Conservation (phyloP, 2,113 vertebrate genomes). For the Petaurus breviceps region DNA sequence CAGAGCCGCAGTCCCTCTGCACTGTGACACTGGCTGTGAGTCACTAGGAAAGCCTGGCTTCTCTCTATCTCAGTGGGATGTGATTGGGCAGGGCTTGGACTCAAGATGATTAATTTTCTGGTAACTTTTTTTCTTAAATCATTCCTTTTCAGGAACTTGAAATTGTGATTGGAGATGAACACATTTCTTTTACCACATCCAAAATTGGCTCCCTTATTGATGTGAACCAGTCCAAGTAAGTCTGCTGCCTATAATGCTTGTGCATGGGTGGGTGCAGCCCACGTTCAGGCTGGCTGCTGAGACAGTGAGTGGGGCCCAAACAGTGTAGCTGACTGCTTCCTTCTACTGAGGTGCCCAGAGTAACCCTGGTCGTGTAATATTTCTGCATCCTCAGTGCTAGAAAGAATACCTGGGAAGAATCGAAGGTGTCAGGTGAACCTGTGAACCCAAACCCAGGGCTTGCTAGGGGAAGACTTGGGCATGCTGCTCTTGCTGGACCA, state of each 20-base stretch:
- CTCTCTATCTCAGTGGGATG: background rate
- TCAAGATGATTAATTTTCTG: background rate
- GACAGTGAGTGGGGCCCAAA: too few relatives aligned
- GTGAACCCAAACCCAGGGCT: too few relatives aligned
- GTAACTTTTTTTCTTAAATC: background rate
- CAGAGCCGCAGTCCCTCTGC: background rate
- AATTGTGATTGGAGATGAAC: constrained; percentile 99
- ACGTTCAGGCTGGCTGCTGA: too few relatives aligned
- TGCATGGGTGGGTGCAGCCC: too few relatives aligned
- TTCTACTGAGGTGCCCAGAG: too few relatives aligned
- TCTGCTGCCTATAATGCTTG: constrained; percentile 23
- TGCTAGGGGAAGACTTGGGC: too few relatives aligned
- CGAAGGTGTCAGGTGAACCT: too few relatives aligned
- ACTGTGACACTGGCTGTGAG: too few relatives aligned
- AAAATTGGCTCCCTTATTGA: constrained; percentile 99
- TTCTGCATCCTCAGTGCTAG: too few relatives aligned
- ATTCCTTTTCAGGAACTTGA: constrained; percentile 92
- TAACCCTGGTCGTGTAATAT: background rate
- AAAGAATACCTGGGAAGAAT: background rate
- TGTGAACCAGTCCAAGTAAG: constrained; percentile 99
- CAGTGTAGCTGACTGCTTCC: too few relatives aligned
- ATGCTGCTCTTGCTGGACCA: too few relatives aligned
- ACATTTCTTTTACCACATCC: constrained; percentile 99
- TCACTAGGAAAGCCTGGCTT: background rate
- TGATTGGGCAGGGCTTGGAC: background rate